Percentiles rank a stretch among this genome's conserved stretches.
Evolutionary conservation across 2,797 vertebrate species (phyloP).

Genomic region (Sebastes baramenuke): DNA sequence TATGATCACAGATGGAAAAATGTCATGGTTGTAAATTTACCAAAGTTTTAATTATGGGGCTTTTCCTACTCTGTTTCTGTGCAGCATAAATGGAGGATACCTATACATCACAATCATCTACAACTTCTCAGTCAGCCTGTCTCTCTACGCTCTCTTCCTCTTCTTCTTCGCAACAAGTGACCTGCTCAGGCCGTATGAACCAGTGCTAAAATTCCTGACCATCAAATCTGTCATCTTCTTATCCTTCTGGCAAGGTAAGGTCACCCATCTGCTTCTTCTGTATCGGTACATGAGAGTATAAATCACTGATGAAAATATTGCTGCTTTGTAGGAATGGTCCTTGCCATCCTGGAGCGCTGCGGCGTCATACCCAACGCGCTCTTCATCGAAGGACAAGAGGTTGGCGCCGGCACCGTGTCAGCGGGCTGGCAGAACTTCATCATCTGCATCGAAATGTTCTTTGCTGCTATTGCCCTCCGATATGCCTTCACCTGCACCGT

Average conservation of each 20-base stretch:
- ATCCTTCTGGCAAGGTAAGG: constrained; percentile 96
- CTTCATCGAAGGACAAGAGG: constrained; percentile 83
- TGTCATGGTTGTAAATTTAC: neutral
- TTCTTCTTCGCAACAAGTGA: constrained; percentile 96
- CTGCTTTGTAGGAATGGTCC: constrained; percentile 84
- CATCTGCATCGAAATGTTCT: constrained; percentile 96
- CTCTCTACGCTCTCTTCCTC: constrained; percentile 94
- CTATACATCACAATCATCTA: constrained; percentile 96
- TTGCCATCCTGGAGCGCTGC: constrained; percentile 93
- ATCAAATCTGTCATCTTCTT: constrained; percentile 98
- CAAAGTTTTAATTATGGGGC: neutral
- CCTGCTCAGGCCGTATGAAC: constrained; percentile 90
- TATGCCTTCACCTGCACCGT: constrained; percentile 92
- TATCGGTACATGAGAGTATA: neutral
- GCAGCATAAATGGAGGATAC: constrained; percentile 91
- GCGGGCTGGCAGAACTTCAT: constrained; percentile 98
- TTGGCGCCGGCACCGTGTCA: constrained; percentile 93
- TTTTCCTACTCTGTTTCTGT: neutral
- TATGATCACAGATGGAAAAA: neutral
- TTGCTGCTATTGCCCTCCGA: constrained; percentile 90
- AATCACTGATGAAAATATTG: neutral
- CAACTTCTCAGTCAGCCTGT: constrained; percentile 94
- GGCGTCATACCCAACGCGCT: constrained; percentile 91
- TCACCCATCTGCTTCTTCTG: neutral
- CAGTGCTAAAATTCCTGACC: constrained; percentile 95